A percentile compares a stretch with the other conserved stretches of the same genome.
Conservation (phyloP, 2,888 invertebrate species). For the Hypena proboscidalis region DNA sequence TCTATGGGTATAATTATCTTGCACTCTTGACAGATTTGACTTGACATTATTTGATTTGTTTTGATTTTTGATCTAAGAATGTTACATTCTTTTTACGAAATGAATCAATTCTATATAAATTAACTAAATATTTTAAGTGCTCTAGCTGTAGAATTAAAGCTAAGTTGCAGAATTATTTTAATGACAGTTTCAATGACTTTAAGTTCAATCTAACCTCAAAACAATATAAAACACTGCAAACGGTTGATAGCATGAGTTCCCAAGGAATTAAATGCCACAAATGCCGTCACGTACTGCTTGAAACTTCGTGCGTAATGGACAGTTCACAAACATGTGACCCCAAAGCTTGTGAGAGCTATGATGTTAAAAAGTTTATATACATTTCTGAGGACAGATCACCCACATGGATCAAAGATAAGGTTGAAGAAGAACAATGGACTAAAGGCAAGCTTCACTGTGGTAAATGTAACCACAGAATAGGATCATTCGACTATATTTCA, state of each 20-base stretch:
- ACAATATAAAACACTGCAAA: too few species aligned
- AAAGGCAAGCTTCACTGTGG: constrained; percentile 88
- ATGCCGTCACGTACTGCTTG: constrained; percentile 69
- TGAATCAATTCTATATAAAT: too few species aligned
- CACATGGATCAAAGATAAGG: constrained; percentile 80
- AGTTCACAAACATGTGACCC: constrained; percentile 47
- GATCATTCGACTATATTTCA: constrained; percentile 88
- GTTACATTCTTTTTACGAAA: too few species aligned
- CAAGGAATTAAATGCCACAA: constrained; percentile 73
- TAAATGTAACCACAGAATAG: constrained; percentile 86
- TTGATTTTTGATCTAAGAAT: too few species aligned
- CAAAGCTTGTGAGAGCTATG: constrained; percentile 60
- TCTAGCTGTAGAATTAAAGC: too few species aligned
- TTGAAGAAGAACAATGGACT: constrained; percentile 86
- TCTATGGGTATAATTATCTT: too few species aligned
- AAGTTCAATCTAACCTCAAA: too few species aligned
- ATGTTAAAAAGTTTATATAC: constrained; percentile 71
- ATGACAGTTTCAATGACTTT: too few species aligned
- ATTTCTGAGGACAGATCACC: constrained; percentile 85
- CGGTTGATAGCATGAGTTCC: constrained; percentile 17
- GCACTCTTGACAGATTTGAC: too few species aligned
- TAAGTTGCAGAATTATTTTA: too few species aligned
- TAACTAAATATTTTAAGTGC: too few species aligned
- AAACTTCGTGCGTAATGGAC: constrained; percentile 45
- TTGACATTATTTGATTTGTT: too few species aligned